Percentiles rank a stretch among this genome's conserved stretches.
Evolutionary conservation across 2,888 invertebrate species (phyloP).

Genomic region (Melieria omissa): DNA sequence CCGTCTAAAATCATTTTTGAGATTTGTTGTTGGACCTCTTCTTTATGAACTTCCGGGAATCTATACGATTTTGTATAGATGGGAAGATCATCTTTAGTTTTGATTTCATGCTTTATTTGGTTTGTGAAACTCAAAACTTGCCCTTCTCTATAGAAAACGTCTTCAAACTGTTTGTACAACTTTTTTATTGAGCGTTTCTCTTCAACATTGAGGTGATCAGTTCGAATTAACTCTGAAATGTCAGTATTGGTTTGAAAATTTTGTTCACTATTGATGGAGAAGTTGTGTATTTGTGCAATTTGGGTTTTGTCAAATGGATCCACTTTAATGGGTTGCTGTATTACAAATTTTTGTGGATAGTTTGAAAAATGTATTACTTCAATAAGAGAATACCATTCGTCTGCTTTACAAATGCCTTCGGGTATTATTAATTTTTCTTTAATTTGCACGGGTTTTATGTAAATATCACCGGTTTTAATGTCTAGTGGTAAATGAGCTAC

Average conservation of each 20-base stretch:
- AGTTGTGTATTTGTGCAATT: not conserved
- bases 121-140: no score
- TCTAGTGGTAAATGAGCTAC: slow-evolving; percentile 36
- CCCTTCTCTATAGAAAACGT: no score
- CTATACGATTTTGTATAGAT: no score
- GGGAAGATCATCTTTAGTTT: no score
- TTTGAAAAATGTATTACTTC: slow-evolving; percentile 36
- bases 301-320: not conserved
- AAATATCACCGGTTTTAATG: slow-evolving; percentile 33
- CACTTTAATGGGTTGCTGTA: slow-evolving; percentile 36
- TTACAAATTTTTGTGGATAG: slow-evolving; percentile 19
- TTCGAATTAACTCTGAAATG: not conserved
- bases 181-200: no score
- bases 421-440: slow-evolving; percentile 27
- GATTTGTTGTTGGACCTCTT: no score
- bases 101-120: no score
- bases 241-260: not conserved
- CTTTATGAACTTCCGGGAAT: no score
- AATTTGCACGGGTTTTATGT: slow-evolving; percentile 24
- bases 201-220: no score
- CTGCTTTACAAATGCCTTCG: slow-evolving; percentile 33
- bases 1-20: no score
- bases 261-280: not conserved
- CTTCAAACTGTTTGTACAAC: no score
- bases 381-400: slow-evolving; percentile 29